Percentiles rank a stretch among this genome's conserved stretches.
Conservation (phyloP, 2,797 vertebrate species). For the Cetoscarus ocellatus region DNA sequence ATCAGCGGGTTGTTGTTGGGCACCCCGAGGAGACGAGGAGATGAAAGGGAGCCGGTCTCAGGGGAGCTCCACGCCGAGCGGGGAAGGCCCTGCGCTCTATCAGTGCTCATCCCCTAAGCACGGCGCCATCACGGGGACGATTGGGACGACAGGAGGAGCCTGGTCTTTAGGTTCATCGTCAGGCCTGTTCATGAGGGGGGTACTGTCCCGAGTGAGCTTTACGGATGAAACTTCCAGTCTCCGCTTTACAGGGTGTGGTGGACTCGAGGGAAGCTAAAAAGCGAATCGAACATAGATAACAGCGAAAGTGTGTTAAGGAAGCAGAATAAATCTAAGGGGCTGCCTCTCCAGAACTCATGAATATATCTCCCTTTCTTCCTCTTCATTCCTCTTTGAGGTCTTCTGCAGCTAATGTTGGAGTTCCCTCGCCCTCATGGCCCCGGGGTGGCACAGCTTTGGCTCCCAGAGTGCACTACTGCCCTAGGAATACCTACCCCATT, state of each 20-base stretch:
- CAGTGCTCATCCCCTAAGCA: slow-evolving; percentile 43
- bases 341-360: slow-evolving; percentile 60
- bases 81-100: slow-evolving; percentile 64
- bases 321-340: slow-evolving; percentile 51
- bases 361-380: slow-evolving; percentile 37
- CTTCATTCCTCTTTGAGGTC: slow-evolving; percentile 43
- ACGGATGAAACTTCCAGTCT: slow-evolving; percentile 47
- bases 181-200: slow-evolving; percentile 41
- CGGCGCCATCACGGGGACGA: slow-evolving; percentile 58
- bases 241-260: slow-evolving; percentile 45
- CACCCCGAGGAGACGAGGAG: slow-evolving; percentile 78
- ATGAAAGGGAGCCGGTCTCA: slow-evolving; percentile 81
- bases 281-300: slow-evolving; percentile 56
- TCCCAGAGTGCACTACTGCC: slow-evolving; percentile 73
- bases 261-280: slow-evolving; percentile 56
- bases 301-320: slow-evolving; percentile 59
- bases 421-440: slow-evolving; percentile 72
- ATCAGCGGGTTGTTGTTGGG: slow-evolving; percentile 71
- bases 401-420: slow-evolving; percentile 59
- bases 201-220: slow-evolving; percentile 38
- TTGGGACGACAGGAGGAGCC: slow-evolving; percentile 29
- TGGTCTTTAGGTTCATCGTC: slow-evolving; percentile 55
- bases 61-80: slow-evolving; percentile 65
- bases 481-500: slow-evolving; percentile 73
- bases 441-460: slow-evolving; percentile 60